Evolutionary conservation across 2,888 invertebrate species (phyloP), one percentile per base, ranked within the genome.

Genomic region (Ophioninae sp.): DNA sequence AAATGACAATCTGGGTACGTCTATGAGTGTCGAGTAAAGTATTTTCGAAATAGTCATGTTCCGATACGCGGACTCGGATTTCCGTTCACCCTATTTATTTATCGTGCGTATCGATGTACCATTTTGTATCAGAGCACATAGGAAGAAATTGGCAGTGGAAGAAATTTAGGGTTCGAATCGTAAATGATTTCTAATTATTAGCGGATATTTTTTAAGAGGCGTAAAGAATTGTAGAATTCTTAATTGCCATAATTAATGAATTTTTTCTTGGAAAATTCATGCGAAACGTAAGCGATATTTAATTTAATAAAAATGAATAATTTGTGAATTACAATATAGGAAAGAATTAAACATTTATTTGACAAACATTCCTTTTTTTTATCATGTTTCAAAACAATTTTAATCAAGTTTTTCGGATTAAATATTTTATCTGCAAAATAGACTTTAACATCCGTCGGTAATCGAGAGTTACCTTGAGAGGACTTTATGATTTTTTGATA

Each of bases 1-100:
- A 75, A 79, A 79, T 56, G 69, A 75, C 30, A 56, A 37, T 69
- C 20, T 51, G 30, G 23, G 37, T 56, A 71, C n/a, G 23, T 56
- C 30, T 23, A 6, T 9, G 20, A 9, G 3, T 22, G 9, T 22
- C 22, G 59, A 9, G 20, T 59, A 22, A 59, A 59, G 20, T 9
- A 68, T 17, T 56, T 69, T 69, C 2, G n/a, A 51, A 23, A 44
- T 17, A 17, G 23, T 67, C 20, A 10, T 44, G 6, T 41, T n/a
- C 2, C 23, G 37, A 17, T 71, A 0, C n/a, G 37, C 13, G n/a
- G n/a, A 20, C 30, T 13, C 6, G 30, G 10, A 20, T 58, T 7
- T 20, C 58, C 10, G 13, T 56, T 58, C 56, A 8, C 9, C 56
- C 30, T 6, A 41, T 44, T 10, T 51, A 51, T 51, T 51, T 51